A percentile compares a stretch with the other conserved stretches of the same genome.
These are phyloP conservation scores for Eremophila alpestris DNA, from an alignment of 2,797 vertebrate genomes.

Conservation along the genomic window DNA sequence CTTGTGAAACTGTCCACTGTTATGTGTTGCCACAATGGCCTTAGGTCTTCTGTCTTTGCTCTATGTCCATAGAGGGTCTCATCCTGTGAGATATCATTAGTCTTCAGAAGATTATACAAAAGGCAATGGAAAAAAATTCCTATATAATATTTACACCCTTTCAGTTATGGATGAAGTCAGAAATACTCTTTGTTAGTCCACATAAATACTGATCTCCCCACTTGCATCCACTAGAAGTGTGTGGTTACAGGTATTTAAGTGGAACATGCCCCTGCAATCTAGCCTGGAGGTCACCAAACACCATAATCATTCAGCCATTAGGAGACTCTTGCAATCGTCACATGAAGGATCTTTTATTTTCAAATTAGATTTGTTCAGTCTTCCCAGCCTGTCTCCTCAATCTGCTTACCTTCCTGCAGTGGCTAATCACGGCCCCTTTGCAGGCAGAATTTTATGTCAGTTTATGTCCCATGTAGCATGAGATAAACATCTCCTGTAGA, in stretches of 20 bases:
- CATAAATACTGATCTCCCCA: background rate
- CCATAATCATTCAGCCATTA: background rate
- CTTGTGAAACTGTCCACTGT: background rate
- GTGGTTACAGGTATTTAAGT: background rate
- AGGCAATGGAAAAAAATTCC: background rate
- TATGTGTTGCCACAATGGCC: background rate
- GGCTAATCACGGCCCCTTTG: background rate
- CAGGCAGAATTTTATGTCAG: background rate
- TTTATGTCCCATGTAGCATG: background rate
- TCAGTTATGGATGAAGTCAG: background rate
- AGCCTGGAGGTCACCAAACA: background rate
- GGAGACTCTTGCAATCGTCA: background rate
- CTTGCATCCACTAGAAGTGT: rapidly evolving
- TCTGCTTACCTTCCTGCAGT: background rate
- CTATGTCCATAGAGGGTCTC: background rate
- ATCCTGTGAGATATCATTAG: background rate
- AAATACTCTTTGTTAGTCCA: background rate
- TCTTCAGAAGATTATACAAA: background rate
- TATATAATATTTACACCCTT: background rate
- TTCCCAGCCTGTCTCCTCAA: background rate
- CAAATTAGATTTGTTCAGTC: background rate
- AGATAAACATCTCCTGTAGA: background rate
- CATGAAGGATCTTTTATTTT: background rate
- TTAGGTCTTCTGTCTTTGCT: background rate
- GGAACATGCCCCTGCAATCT: background rate